phyloP scores from a whole-genome alignment of 2,888 invertebrate species.

The Phortica magna region DNA sequence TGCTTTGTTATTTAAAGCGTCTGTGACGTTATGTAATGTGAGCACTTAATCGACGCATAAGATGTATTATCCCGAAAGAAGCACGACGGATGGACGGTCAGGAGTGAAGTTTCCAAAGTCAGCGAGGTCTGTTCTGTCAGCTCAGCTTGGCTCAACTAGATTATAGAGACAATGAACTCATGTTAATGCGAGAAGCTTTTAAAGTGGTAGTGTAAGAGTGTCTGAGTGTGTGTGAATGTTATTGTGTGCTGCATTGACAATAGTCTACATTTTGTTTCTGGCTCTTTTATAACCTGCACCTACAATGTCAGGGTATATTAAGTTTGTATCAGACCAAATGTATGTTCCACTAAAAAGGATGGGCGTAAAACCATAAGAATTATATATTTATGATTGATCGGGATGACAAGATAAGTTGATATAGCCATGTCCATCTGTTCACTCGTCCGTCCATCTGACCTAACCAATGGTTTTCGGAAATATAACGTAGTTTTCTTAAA shows the following conservation, averaged over 20 bases:
- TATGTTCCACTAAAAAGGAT: too few relatives aligned
- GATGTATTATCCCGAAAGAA: constrained; percentile 13
- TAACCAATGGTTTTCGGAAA: too few relatives aligned
- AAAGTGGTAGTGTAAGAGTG: neutral
- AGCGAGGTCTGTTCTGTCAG: too few relatives aligned
- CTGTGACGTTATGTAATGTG: neutral
- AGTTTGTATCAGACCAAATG: too few relatives aligned
- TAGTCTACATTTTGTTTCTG: neutral
- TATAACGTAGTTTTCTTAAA: too few relatives aligned
- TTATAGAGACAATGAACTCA: constrained; percentile 55
- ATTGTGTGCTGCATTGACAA: neutral
- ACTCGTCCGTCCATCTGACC: too few relatives aligned
- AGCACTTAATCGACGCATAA: neutral
- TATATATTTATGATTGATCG: too few relatives aligned
- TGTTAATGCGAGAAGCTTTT: neutral
- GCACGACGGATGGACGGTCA: neutral
- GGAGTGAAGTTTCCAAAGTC: neutral
- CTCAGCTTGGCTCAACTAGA: constrained; percentile 32
- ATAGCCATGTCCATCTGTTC: too few relatives aligned
- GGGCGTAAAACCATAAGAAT: too few relatives aligned
- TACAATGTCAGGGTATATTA: too few relatives aligned
- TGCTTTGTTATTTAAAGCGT: constrained; percentile 1
- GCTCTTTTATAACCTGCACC: too few relatives aligned
- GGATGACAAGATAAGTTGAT: too few relatives aligned
- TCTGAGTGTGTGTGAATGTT: neutral